Conservation (phyloP, 2,797 vertebrate species). For the Decapterus maruadsi region DNA sequence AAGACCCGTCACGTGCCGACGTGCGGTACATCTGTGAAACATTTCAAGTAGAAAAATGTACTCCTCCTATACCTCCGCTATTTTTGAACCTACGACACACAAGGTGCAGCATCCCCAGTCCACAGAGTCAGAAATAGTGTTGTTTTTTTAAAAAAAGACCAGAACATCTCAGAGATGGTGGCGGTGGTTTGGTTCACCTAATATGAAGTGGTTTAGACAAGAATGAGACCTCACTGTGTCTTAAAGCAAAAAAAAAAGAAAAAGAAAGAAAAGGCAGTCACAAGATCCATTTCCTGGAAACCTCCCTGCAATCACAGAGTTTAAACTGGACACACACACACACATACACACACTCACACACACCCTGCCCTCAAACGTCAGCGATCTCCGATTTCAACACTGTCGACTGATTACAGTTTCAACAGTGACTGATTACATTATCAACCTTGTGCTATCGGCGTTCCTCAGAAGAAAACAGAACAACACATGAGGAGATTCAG, state of each 20-base stretch:
- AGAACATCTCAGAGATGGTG: conserved; percentile 32
- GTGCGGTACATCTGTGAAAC: conserved; percentile 57
- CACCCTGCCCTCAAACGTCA: conserved; percentile 23
- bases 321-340: conserved; percentile 20
- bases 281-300: conserved; percentile 62
- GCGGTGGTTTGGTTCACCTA: conserved; percentile 42
- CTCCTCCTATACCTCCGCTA: conserved; percentile 17
- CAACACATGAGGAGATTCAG: background rate
- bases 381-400: conserved; percentile 39
- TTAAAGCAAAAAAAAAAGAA: background rate
- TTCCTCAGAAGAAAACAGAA: conserved; percentile 19
- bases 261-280: conserved; percentile 24
- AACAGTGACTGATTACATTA: conserved; percentile 30
- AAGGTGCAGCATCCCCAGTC: conserved; percentile 49
- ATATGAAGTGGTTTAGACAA: conserved; percentile 67
- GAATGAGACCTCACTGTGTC: conserved; percentile 52
- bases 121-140: conserved; percentile 49
- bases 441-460: conserved; percentile 18
- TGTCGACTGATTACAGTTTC: conserved; percentile 39
- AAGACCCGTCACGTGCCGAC: conserved; percentile 14
- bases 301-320: conserved; percentile 53
- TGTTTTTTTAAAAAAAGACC: conserved; percentile 7
- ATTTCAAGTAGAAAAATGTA: conserved; percentile 46
- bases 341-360: conserved; percentile 16
- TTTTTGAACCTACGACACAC: conserved; percentile 33